phyloP scores from a whole-genome alignment of 2,113 vertebrate genomes.

The Addax nasomaculatus region DNA sequence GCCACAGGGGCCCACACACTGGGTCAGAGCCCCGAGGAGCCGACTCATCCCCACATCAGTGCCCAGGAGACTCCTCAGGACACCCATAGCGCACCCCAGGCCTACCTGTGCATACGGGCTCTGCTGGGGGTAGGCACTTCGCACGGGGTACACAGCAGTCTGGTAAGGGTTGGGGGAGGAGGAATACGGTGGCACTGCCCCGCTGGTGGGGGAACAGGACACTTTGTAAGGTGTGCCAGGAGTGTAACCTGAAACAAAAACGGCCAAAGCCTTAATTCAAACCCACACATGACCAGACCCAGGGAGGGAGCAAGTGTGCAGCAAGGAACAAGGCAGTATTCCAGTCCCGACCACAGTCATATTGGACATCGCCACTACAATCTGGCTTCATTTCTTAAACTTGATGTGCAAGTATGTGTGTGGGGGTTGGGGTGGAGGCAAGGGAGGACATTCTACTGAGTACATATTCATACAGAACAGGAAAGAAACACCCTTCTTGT shows the following conservation, averaged over 20 bases:
- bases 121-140: conserved; percentile 97
- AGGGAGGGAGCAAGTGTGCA: neutral
- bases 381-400: neutral
- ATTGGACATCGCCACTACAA: neutral
- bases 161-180: conserved; percentile 94
- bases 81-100: neutral
- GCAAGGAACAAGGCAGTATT: fast-evolving
- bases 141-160: conserved; percentile 93
- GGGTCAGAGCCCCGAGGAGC: neutral
- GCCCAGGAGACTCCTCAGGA: neutral
- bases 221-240: conserved; percentile 97
- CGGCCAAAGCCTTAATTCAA: neutral
- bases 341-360: too few relatives aligned
- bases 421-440: neutral
- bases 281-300: neutral
- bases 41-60: neutral
- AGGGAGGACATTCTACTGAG: neutral
- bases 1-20: neutral
- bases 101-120: conserved; percentile 95
- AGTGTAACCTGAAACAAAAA: conserved; percentile 87
- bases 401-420: too few relatives aligned
- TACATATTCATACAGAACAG: neutral
- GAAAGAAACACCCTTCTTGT: neutral
- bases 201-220: conserved; percentile 95
- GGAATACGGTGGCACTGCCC: conserved; percentile 92